These are phyloP conservation scores for Ellobium chinense DNA, from an alignment of 2,888 invertebrate genomes.

Conservation along the genomic window DNA sequence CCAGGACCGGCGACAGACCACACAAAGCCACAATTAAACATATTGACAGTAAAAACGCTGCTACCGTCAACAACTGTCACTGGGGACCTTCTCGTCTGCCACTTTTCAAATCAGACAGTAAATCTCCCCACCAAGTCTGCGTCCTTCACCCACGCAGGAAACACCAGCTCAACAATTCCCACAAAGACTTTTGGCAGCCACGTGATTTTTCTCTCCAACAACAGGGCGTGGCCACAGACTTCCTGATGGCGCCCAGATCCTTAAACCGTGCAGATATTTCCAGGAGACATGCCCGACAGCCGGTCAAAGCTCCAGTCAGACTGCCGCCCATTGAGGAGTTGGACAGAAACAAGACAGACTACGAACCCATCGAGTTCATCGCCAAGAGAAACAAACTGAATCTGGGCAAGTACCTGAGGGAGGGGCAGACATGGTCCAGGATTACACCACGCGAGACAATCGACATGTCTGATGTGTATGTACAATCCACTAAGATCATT, in stretches of 20 bases:
- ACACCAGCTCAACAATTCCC: not conserved
- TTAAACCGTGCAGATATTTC: not conserved
- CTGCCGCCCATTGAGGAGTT: slow-evolving; percentile 36
- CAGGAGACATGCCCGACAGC: not conserved
- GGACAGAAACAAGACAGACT: slow-evolving; percentile 61
- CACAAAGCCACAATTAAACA: not conserved
- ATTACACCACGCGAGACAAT: not conserved
- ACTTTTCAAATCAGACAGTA: not conserved
- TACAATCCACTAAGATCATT: not conserved
- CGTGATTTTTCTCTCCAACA: not conserved
- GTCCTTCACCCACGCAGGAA: slow-evolving; percentile 6
- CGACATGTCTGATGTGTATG: not conserved
- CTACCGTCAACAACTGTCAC: not conserved
- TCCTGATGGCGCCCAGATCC: not conserved
- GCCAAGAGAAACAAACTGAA: slow-evolving; percentile 62
- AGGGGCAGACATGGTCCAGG: not conserved
- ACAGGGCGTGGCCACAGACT: not conserved
- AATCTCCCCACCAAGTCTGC: not conserved
- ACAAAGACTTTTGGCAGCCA: not conserved
- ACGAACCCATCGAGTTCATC: slow-evolving; percentile 65
- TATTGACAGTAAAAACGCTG: not conserved
- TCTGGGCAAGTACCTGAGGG: slow-evolving; percentile 51
- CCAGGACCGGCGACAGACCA: not conserved
- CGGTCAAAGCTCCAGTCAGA: not conserved
- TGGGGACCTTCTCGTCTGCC: not conserved